Conservation (phyloP, 2,113 vertebrate genomes). For the Oncorhynchus masou region DNA sequence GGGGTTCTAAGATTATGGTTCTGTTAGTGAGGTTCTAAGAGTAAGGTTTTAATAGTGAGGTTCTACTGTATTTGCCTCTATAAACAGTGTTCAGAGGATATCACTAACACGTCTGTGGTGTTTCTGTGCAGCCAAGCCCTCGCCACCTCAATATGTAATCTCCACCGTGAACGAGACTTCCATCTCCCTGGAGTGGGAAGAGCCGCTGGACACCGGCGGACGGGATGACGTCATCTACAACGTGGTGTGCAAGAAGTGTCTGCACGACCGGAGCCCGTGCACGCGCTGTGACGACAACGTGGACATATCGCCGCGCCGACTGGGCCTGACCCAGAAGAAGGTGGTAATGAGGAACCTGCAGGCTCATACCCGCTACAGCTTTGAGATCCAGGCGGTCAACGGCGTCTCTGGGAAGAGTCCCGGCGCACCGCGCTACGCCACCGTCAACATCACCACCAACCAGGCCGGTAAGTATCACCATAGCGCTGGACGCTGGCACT, state of each 20-base stretch:
- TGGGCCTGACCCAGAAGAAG: conserved; percentile 85
- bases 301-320: conserved; percentile 89
- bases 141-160: conserved; percentile 87
- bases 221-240: conserved; percentile 92
- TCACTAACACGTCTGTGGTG: neutral
- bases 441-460: conserved; percentile 99
- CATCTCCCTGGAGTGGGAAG: conserved; percentile 92
- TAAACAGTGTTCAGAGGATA: neutral
- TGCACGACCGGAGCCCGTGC: conserved; percentile 80
- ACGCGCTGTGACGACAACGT: conserved; percentile 96
- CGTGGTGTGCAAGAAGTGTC: conserved; percentile 96
- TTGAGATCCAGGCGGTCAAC: conserved; percentile 95
- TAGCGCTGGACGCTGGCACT: neutral
- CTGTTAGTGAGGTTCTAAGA: too few relatives aligned
- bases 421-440: conserved; percentile 81
- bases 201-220: conserved; percentile 87
- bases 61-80: neutral
- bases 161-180: conserved; percentile 98
- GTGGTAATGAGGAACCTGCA: conserved; percentile 94
- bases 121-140: conserved; percentile 81
- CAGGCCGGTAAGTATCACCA: conserved; percentile 86
- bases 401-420: conserved; percentile 92
- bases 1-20: too few relatives aligned
- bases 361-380: conserved; percentile 97
- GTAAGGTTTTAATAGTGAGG: neutral